These are phyloP conservation scores for Falco biarmicus DNA, from an alignment of 2,797 vertebrate species.

Conservation along the genomic window DNA sequence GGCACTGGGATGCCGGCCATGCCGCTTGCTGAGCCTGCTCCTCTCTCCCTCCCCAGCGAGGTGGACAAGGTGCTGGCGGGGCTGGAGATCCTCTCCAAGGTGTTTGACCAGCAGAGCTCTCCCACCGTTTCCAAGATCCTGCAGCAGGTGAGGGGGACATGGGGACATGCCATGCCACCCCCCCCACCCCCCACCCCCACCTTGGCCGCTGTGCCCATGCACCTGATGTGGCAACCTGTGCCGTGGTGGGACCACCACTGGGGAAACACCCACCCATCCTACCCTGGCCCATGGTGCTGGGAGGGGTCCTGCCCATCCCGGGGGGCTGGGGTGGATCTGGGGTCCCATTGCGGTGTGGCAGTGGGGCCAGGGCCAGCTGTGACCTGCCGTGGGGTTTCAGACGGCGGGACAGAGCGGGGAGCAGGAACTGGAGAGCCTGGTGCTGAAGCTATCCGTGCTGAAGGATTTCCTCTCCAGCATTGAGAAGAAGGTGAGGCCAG, in stretches of 20 bases:
- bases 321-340: neutral
- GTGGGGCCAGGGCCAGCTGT: no score
- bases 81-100: constrained; percentile 94
- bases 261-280: neutral
- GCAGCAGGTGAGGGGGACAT: constrained; percentile 85
- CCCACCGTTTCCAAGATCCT: constrained; percentile 92
- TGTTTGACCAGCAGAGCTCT: constrained; percentile 96
- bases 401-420: constrained; percentile 81
- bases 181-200: neutral
- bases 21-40: neutral
- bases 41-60: constrained; percentile 77
- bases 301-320: neutral
- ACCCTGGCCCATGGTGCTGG: no score
- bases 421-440: constrained; percentile 92
- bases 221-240: neutral
- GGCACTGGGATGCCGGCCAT: neutral
- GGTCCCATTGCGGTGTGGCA: neutral
- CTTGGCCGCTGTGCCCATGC: neutral
- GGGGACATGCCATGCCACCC: neutral
- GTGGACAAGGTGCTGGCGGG: constrained; percentile 94
- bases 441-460: constrained; percentile 92
- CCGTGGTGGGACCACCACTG: neutral
- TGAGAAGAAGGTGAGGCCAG: constrained; percentile 89
- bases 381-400: neutral
- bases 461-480: constrained; percentile 94